A percentile compares a stretch with the other conserved stretches of the same genome.
phyloP scores from a whole-genome alignment of 2,797 vertebrate genomes.

The Crocodylus rhombifer region DNA sequence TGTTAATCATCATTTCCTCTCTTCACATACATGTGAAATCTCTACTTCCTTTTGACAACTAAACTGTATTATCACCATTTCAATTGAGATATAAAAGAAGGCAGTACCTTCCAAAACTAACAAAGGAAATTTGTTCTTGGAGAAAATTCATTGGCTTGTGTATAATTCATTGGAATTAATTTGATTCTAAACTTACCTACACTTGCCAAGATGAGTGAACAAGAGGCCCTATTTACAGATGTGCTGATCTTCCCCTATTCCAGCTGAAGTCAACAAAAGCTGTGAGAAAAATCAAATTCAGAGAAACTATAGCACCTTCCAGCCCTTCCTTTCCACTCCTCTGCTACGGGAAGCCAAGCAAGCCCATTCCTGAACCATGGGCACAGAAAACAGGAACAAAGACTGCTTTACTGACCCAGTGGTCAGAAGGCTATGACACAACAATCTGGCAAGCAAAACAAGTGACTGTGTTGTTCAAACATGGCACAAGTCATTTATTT shows the following conservation, averaged over 20 bases:
- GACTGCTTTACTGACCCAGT: not conserved
- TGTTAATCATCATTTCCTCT: not conserved
- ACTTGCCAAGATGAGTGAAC: not conserved
- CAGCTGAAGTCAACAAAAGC: not conserved
- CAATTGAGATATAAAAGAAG: not conserved
- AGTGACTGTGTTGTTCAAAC: not conserved
- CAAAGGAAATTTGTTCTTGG: not conserved
- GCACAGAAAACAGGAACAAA: slow-evolving; percentile 20
- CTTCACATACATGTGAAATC: not conserved
- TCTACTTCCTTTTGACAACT: not conserved
- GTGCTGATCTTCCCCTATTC: not conserved
- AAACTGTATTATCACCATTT: not conserved
- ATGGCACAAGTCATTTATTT: not conserved
- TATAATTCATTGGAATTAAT: not conserved
- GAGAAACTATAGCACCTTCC: not conserved
- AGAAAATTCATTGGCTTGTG: not conserved
- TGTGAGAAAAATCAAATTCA: not conserved
- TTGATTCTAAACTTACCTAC: not conserved
- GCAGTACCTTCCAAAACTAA: not conserved
- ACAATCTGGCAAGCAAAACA: slow-evolving; percentile 2
- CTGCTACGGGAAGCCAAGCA: not conserved
- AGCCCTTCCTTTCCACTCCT: not conserved
- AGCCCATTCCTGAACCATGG: not conserved
- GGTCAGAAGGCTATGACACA: not conserved
- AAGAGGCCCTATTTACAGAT: not conserved